Percentiles rank a stretch among this genome's conserved stretches.
phyloP scores from a whole-genome alignment of 2,797 vertebrate species.

The Alauda arvensis region DNA sequence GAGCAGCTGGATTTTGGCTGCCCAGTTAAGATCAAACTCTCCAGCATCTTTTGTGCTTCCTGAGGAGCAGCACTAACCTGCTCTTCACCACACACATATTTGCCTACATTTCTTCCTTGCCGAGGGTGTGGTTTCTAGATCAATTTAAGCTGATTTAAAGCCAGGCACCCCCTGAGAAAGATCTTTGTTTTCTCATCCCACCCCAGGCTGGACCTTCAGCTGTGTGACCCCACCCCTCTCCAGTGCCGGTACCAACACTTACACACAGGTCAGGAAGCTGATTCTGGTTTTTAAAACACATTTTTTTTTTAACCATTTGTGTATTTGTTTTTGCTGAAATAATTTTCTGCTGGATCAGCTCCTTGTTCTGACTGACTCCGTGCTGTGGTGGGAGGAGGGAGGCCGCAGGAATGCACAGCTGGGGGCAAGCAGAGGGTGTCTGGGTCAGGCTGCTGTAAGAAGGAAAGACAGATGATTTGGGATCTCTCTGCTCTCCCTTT shows the following conservation, averaged over 20 bases:
- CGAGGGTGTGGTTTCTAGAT: conserved; percentile 16
- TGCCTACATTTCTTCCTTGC: conserved; percentile 21
- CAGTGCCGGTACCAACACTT: rapidly evolving
- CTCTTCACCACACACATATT: neutral
- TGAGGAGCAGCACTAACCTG: conserved; percentile 42
- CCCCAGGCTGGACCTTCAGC: neutral
- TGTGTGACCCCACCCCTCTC: neutral
- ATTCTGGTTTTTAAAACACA: neutral
- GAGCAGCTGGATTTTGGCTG: neutral
- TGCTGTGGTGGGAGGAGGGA: neutral
- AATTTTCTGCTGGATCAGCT: conserved; percentile 26
- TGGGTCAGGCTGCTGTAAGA: neutral
- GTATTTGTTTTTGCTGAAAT: neutral
- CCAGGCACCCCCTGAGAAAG: neutral
- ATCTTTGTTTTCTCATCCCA: neutral
- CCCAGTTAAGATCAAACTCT: neutral
- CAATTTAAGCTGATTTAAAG: conserved; percentile 2
- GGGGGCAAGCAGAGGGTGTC: conserved; percentile 29
- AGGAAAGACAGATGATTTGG: neutral
- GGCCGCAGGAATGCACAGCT: conserved; percentile 50
- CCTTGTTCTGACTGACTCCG: neutral
- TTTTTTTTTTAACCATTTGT: neutral
- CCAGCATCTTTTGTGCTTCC: neutral
- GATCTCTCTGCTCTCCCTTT: neutral
- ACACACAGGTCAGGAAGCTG: neutral